phyloP scores from a whole-genome alignment of 2,888 invertebrate species.

The Baccha elongata region DNA sequence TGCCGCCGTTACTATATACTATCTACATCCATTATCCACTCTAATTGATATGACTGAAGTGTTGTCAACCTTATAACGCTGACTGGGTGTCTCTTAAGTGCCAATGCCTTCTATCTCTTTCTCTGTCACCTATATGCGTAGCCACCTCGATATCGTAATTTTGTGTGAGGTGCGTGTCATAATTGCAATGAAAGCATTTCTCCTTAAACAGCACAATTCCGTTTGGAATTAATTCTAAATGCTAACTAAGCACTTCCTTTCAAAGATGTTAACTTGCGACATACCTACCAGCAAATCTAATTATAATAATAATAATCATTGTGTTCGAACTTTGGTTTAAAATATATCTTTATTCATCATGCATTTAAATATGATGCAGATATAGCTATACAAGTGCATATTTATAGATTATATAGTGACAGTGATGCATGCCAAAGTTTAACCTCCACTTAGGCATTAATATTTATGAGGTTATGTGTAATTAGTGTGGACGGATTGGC shows the following conservation, averaged over 20 bases:
- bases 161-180: slow-evolving; percentile 39
- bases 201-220: slow-evolving; percentile 65
- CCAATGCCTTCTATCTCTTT: slow-evolving; percentile 18
- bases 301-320: slow-evolving; percentile 71
- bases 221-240: slow-evolving; percentile 67
- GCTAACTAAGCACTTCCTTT: slow-evolving; percentile 72
- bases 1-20: slow-evolving; percentile 27
- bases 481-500: slow-evolving; percentile 37
- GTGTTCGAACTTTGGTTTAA: slow-evolving; percentile 32
- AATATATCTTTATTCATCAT: slow-evolving; percentile 34
- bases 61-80: slow-evolving; percentile 53
- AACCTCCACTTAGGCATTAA: slow-evolving; percentile 55
- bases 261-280: slow-evolving; percentile 69
- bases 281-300: slow-evolving; percentile 47
- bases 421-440: slow-evolving; percentile 60
- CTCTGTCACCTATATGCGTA: slow-evolving; percentile 6
- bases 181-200: slow-evolving; percentile 60
- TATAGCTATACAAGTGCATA: not conserved
- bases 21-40: slow-evolving; percentile 2
- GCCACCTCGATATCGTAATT: not conserved
- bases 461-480: slow-evolving; percentile 62
- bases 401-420: slow-evolving; percentile 16
- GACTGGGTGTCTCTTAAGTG: slow-evolving; percentile 38
- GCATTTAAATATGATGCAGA: slow-evolving; percentile 26
- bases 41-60: slow-evolving; percentile 65